A percentile compares a stretch with the other conserved stretches of the same genome.
phyloP scores from a whole-genome alignment of 2,888 invertebrate genomes.

The Drosophila koepferae region DNA sequence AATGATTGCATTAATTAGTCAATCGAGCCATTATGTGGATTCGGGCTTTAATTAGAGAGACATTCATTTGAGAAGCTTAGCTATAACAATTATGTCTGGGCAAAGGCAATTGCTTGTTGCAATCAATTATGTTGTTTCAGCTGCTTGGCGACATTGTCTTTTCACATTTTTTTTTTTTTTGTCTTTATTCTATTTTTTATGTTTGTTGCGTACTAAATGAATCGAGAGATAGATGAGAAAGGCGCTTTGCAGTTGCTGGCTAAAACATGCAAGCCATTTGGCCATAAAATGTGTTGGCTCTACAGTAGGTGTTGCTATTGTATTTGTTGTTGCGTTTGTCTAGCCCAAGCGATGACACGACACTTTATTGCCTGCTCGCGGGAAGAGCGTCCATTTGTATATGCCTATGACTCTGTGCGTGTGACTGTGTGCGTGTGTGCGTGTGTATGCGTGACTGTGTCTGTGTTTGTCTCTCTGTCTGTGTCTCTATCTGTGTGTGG shows the following conservation, averaged over 20 bases:
- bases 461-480: constrained; percentile 1
- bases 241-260: constrained; percentile 1
- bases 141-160: background rate
- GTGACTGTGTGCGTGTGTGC: background rate
- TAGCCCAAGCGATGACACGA: constrained; percentile 22
- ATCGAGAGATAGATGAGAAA: background rate
- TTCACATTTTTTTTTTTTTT: background rate
- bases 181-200: background rate
- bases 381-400: constrained; percentile 2
- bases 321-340: constrained; percentile 7
- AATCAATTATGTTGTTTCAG: constrained; percentile 35
- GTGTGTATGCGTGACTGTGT: background rate
- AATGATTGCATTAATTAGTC: constrained; percentile 35
- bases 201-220: constrained; percentile 4
- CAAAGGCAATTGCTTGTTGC: constrained; percentile 11
- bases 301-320: constrained; percentile 5
- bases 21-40: constrained; percentile 23
- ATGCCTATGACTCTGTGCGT: background rate
- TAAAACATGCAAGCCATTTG: background rate
- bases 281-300: constrained; percentile 31
- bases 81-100: constrained; percentile 16
- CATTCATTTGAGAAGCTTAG: constrained; percentile 25
- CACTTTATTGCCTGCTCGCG: constrained; percentile 37
- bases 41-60: constrained; percentile 35
- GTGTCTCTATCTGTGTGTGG: constrained; percentile 2